Percentiles rank a stretch among this genome's conserved stretches.
phyloP scores from a whole-genome alignment of 1,140 invertebrate species.

The Ectropis grisescens region DNA sequence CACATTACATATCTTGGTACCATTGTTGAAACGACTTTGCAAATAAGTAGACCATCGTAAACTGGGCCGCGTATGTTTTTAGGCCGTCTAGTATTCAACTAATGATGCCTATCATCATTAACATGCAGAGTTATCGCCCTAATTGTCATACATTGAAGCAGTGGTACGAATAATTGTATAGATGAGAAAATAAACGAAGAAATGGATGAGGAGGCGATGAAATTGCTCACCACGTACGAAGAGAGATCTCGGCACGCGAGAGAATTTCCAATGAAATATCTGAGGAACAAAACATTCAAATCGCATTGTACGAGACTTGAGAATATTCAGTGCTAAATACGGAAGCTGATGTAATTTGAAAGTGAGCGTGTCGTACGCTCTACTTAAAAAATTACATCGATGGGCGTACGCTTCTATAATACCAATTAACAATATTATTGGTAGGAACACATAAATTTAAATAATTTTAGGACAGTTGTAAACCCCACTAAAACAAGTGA shows the following conservation, averaged over 20 bases:
- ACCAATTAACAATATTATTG: too few relatives aligned
- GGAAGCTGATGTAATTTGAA: slow-evolving; percentile 27
- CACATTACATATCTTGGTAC: too few relatives aligned
- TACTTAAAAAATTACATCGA: slow-evolving; percentile 12
- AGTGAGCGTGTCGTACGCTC: slow-evolving; percentile 23
- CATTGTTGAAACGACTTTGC: too few relatives aligned
- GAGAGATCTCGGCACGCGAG: slow-evolving; percentile 28
- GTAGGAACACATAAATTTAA: too few relatives aligned
- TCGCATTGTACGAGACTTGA: slow-evolving; percentile 13
- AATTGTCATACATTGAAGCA: slow-evolving; percentile 11
- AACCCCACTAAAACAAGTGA: too few relatives aligned
- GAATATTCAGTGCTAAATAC: slow-evolving; percentile 6
- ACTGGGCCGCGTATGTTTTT: slow-evolving; percentile 23
- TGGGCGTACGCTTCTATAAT: too few relatives aligned
- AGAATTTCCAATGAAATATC: slow-evolving; percentile 48
- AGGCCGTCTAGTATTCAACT: slow-evolving; percentile 16
- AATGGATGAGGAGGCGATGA: slow-evolving; percentile 16
- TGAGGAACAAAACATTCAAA: slow-evolving; percentile 12
- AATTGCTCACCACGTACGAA: slow-evolving; percentile 5
- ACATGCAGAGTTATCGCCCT: background rate
- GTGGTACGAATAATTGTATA: too few relatives aligned
- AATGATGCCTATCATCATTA: slow-evolving; percentile 6
- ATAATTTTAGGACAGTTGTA: too few relatives aligned
- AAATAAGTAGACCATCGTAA: too few relatives aligned
- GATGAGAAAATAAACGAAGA: too few relatives aligned